Percentiles rank a stretch among this genome's conserved stretches.
Evolutionary conservation across 2,113 vertebrate genomes (phyloP).

Genomic region (Lampris megalopsis): DNA sequence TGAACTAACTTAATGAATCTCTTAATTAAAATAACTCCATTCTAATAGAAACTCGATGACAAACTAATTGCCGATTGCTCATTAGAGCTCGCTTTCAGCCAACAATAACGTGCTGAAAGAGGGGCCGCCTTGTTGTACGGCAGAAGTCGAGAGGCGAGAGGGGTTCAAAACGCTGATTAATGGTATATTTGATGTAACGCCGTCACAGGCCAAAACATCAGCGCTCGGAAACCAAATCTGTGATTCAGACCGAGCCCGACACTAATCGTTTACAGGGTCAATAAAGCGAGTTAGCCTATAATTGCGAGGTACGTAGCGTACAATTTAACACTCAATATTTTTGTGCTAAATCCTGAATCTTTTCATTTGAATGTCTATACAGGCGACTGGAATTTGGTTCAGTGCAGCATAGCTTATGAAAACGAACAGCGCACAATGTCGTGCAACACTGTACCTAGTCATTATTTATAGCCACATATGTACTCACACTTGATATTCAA

Average conservation of each 20-base stretch:
- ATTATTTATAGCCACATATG: too few species aligned
- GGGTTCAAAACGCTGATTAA: conserved; percentile 21
- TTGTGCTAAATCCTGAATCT: too few species aligned
- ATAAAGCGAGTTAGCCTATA: neutral
- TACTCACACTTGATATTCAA: too few species aligned
- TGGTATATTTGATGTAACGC: conserved; percentile 4
- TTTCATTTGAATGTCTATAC: neutral
- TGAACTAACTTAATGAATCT: conserved; percentile 73
- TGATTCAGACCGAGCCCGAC: neutral
- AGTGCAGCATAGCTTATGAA: too few species aligned
- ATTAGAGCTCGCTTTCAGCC: conserved; percentile 44
- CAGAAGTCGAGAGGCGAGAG: neutral
- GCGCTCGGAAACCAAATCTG: neutral
- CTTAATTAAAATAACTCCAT: conserved; percentile 75
- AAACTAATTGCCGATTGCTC: conserved; percentile 64
- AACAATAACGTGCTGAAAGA: conserved; percentile 26
- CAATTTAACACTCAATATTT: neutral
- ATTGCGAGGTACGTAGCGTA: neutral
- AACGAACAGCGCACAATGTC: too few species aligned
- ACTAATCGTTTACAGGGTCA: conserved; percentile 12
- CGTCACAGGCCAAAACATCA: neutral
- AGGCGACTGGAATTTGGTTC: neutral
- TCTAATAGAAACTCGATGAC: conserved; percentile 59
- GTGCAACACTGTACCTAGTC: too few species aligned
- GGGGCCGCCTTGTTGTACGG: neutral